A percentile compares a stretch with the other conserved stretches of the same genome.
These are phyloP conservation scores for Prunella himalayana DNA, from an alignment of 2,113 vertebrate species.

Conservation along the genomic window DNA sequence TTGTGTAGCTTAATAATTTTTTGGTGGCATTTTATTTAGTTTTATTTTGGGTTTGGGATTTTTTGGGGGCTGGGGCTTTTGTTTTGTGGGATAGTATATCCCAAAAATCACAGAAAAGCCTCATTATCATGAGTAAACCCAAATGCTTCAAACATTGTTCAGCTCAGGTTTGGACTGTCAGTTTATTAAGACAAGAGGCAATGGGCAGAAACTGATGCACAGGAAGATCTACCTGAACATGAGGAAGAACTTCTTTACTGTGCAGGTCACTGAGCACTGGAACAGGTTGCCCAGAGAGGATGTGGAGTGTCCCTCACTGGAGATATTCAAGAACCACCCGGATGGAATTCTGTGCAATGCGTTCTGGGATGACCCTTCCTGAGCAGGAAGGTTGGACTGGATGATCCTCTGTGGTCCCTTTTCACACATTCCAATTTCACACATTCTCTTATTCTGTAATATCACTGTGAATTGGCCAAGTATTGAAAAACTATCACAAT, in stretches of 20 bases:
- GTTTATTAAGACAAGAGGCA: not conserved
- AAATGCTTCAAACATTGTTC: not conserved
- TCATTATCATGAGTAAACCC: not conserved
- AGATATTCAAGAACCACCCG: not conserved
- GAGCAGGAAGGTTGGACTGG: no score
- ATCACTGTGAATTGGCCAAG: not conserved
- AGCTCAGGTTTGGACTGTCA: not conserved
- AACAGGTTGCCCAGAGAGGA: not conserved
- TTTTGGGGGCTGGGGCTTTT: rapidly evolving
- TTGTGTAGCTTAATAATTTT: not conserved
- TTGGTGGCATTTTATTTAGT: not conserved
- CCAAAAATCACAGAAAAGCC: not conserved
- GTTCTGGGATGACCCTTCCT: not conserved
- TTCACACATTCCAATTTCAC: not conserved
- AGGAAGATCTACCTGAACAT: not conserved
- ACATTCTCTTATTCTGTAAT: not conserved
- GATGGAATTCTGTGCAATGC: not conserved
- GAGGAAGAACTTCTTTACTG: not conserved
- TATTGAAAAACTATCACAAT: not conserved
- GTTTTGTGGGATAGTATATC: not conserved
- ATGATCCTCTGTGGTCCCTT: no score
- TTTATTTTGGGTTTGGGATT: not conserved
- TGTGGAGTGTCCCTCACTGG: not conserved
- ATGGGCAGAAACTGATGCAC: not conserved
- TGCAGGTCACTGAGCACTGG: not conserved